Conservation (phyloP, 2,888 invertebrate species). For the Scaptomyza tumidula region DNA sequence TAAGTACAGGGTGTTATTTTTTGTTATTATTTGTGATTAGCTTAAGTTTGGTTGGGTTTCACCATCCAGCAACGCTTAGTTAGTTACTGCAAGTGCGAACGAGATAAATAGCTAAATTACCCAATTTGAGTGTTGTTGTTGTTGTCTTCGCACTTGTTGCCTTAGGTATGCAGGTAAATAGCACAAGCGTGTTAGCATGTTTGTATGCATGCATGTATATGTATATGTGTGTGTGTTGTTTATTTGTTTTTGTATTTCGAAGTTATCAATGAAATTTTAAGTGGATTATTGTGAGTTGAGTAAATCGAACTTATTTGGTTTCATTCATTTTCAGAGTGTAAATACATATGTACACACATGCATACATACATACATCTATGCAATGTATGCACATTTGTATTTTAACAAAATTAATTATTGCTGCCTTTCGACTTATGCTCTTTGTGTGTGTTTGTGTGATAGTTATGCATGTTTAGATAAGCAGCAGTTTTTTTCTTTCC, state of each 20-base stretch:
- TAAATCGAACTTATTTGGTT: conserved; percentile 51
- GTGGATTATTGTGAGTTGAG: conserved; percentile 30
- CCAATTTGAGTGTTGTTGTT: conserved; percentile 44
- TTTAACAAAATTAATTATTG: conserved; percentile 45
- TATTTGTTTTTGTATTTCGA: conserved; percentile 65
- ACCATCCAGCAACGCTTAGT: conserved; percentile 9
- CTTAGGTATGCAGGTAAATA: conserved; percentile 42
- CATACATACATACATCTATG: background rate
- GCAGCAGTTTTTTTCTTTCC: conserved; percentile 9
- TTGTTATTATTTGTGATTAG: conserved; percentile 58
- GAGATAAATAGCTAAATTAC: conserved; percentile 36
- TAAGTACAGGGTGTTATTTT: background rate
- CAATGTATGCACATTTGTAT: background rate
- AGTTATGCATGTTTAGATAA: conserved; percentile 57
- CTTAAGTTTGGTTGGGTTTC: conserved; percentile 22
- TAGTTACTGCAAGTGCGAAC: conserved; percentile 20
- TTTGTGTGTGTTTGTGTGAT: conserved; percentile 13
- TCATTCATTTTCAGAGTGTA: conserved; percentile 58
- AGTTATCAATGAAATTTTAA: conserved; percentile 73
- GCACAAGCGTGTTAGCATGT: conserved; percentile 40
- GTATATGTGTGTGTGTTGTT: conserved; percentile 15
- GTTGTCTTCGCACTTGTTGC: conserved; percentile 17
- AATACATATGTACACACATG: background rate
- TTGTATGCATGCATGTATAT: conserved; percentile 23
- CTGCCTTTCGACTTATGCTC: conserved; percentile 26